These are phyloP conservation scores for Argyra leucocephala DNA, from an alignment of 2,888 invertebrate genomes.

Conservation along the genomic window DNA sequence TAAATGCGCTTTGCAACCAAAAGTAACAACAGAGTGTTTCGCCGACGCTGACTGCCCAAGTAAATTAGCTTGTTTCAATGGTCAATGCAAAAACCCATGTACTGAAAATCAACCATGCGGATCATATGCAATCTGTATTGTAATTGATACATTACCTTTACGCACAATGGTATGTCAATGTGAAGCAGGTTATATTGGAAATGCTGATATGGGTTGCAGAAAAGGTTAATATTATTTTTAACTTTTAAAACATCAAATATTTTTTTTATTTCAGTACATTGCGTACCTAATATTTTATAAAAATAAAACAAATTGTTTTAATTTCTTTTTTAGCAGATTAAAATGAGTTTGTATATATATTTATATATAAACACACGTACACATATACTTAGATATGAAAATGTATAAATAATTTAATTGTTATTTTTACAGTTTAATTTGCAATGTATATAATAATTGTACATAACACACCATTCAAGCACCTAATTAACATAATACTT, in stretches of 20 bases:
- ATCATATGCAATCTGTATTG: slow-evolving; percentile 67
- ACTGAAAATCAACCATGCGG: slow-evolving; percentile 68
- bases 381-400: no score
- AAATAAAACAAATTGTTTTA: no score
- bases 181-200: slow-evolving; percentile 70
- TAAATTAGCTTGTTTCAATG: slow-evolving; percentile 70
- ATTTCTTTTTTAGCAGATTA: no score
- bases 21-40: slow-evolving; percentile 55
- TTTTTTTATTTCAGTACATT: no score
- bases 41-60: slow-evolving; percentile 79
- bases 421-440: no score
- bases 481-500: background rate
- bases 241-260: no score
- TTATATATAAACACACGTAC: no score
- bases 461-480: background rate
- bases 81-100: slow-evolving; percentile 73
- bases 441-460: background rate
- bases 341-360: no score
- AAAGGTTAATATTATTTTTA: slow-evolving; percentile 48
- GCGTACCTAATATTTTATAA: no score
- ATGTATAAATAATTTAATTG: no score
- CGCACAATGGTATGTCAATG: slow-evolving; percentile 83
- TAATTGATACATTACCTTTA: slow-evolving; percentile 75
- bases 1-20: slow-evolving; percentile 52
- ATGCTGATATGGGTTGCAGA: slow-evolving; percentile 74